Evolutionary conservation across 2,113 vertebrate genomes (phyloP).

Genomic region (Microtus pennsylvanicus): DNA sequence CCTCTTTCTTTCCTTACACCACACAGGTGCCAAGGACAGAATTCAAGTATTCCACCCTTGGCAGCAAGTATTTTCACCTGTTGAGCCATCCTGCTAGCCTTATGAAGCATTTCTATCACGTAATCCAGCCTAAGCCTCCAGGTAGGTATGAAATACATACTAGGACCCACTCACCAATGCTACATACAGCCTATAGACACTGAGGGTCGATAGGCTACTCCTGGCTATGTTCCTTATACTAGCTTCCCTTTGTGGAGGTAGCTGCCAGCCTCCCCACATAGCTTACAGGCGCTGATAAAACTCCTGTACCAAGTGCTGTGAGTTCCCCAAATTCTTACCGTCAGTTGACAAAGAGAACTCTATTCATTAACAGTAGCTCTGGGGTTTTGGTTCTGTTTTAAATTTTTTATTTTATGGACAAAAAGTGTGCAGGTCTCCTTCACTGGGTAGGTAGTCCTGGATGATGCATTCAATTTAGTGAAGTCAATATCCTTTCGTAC

Average conservation of each 20-base stretch:
- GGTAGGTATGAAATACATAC: background rate
- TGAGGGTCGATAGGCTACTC: background rate
- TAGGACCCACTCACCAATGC: background rate
- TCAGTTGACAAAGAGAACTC: background rate
- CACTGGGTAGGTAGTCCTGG: background rate
- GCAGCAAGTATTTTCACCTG: background rate
- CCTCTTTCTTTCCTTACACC: background rate
- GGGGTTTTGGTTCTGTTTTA: background rate
- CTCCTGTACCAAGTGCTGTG: background rate
- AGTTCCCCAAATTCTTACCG: background rate
- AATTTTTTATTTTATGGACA: background rate
- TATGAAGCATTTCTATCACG: background rate
- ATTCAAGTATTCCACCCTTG: background rate
- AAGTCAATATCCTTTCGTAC: background rate
- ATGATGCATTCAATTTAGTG: background rate
- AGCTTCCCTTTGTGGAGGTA: background rate
- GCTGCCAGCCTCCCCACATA: background rate
- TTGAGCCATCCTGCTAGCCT: background rate
- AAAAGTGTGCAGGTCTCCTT: background rate
- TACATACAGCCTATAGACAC: background rate
- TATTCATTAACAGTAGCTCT: background rate
- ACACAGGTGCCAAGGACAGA: background rate
- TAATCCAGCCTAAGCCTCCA: background rate
- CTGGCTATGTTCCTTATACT: background rate
- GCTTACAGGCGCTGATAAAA: background rate